These are phyloP conservation scores for Melospiza georgiana DNA, from an alignment of 2,113 vertebrate species.

Conservation along the genomic window DNA sequence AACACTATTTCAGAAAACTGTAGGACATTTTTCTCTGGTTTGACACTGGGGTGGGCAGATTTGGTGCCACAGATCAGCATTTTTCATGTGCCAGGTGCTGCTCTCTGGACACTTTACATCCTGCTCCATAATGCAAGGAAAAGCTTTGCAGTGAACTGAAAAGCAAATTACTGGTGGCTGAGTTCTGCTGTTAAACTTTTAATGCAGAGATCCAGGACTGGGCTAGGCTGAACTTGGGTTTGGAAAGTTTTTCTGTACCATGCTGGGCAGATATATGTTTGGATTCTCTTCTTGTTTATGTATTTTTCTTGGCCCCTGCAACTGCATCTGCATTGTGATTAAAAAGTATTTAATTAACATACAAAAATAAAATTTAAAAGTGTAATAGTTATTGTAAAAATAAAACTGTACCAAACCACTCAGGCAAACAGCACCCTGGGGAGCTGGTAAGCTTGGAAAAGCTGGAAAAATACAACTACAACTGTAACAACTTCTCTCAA, in stretches of 20 bases:
- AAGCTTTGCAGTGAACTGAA: background rate
- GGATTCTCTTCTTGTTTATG: slow-evolving; percentile 67
- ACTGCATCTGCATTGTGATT: slow-evolving; percentile 27
- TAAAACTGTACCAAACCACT: slow-evolving; percentile 64
- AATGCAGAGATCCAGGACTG: background rate
- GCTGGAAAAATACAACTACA: slow-evolving; percentile 49
- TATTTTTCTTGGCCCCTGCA: slow-evolving; percentile 65
- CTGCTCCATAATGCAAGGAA: background rate
- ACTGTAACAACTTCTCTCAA: slow-evolving; percentile 22
- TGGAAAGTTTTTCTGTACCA: slow-evolving; percentile 37
- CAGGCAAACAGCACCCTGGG: slow-evolving; percentile 42
- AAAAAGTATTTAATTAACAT: slow-evolving; percentile 72
- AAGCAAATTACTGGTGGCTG: background rate
- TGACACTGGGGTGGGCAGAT: background rate
- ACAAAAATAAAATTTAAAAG: slow-evolving; percentile 71
- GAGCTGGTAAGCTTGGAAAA: slow-evolving; percentile 44
- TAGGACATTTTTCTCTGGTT: background rate
- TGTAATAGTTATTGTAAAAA: slow-evolving; percentile 67
- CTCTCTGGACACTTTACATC: background rate
- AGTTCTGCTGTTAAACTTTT: background rate
- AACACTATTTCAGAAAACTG: background rate
- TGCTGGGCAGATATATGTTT: slow-evolving; percentile 60
- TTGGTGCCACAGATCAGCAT: background rate
- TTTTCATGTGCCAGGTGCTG: background rate
- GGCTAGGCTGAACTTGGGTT: background rate